Conservation (phyloP, 1,140 invertebrate species). For the Probaryconus sp. region DNA sequence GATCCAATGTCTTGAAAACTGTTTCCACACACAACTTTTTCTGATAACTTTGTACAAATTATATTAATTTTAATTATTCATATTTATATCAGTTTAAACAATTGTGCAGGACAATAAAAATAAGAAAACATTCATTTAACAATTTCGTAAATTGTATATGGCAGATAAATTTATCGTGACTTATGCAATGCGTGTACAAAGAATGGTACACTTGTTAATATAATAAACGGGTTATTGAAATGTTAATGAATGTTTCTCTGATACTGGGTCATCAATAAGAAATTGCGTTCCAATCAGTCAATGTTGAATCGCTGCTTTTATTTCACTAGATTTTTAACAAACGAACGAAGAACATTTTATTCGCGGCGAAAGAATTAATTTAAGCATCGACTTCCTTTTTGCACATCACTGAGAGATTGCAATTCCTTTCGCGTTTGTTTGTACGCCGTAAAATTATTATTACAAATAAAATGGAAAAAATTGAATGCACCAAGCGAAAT, state of each 20-base stretch:
- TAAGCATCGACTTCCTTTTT: too few species aligned
- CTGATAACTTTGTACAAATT: too few species aligned
- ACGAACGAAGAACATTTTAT: too few species aligned
- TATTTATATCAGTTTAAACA: conserved; percentile 27
- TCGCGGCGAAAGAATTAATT: too few species aligned
- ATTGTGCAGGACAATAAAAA: conserved; percentile 38
- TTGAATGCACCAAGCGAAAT: too few species aligned
- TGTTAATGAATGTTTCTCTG: conserved; percentile 51
- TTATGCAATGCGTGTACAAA: conserved; percentile 39
- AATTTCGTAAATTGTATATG: conserved; percentile 38
- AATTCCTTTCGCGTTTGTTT: too few species aligned
- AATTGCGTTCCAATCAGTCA: conserved; percentile 14
- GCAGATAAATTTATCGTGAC: conserved; percentile 50
- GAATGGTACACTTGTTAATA: conserved; percentile 52
- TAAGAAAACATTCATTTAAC: conserved; percentile 37
- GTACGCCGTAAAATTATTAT: too few species aligned
- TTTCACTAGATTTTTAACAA: too few species aligned
- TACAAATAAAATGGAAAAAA: too few species aligned
- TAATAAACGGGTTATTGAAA: conserved; percentile 50
- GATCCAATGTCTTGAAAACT: too few species aligned
- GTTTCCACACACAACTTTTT: too few species aligned
- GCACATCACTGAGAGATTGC: too few species aligned
- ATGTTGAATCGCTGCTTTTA: conserved; percentile 6
- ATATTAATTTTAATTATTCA: conserved; percentile 5
- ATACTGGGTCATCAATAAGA: conserved; percentile 33